Base-by-base conservation (phyloP, 1,140 invertebrate genomes). In the Teleogryllus occipitalis region DNA sequence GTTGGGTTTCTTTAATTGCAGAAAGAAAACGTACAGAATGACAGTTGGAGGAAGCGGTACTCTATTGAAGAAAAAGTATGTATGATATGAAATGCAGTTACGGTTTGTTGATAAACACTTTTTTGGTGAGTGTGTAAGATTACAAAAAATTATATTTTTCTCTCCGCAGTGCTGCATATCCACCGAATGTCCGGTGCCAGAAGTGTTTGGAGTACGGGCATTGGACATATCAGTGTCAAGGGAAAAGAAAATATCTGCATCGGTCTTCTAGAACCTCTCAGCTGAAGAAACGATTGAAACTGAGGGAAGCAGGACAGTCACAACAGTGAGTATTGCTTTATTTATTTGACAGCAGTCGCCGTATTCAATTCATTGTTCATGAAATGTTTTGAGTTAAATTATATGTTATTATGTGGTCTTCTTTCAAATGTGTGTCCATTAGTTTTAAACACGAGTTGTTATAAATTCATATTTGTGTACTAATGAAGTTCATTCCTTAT, bases 201-300 rank as follows among this genome's bases (percentile, higher is more conserved):
- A 98, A 97, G 87, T 98, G 96, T 85, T 87, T 97, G 73, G 93
- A 97, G 85, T 91, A 92, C 83, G 96, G 95, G 0, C 96, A 98
- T 84, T 97, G 95, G 94, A 96, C 94, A 78, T 98, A 95, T 82
- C 93, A 97, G 85, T 98, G 96, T 84, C 95, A 91, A 82, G 94
- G 93, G n/a, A 95, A 97, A 87, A 87, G 95, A 75, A 97, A 97
- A 86, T 95, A 93, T 86, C 87, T 97, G 14, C 91, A 95, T 79
- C 89, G 95, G 81, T 90, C 90, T 54, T 96, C 95, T 4, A 89
- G 96, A 76, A 95, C 95, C 4, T 90, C 92, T 82, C 89, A 93
- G 77, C 86, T 98, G 79, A 94, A 93, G 82, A 96, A 95, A 85
- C 90, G 88, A 83, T 83, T 92, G 83, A 93, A 91, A 78, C 83